Evolutionary conservation across 2,797 vertebrate genomes (phyloP), one percentile per base, ranked within the genome.

Genomic region (Cirrhinus mrigala): DNA sequence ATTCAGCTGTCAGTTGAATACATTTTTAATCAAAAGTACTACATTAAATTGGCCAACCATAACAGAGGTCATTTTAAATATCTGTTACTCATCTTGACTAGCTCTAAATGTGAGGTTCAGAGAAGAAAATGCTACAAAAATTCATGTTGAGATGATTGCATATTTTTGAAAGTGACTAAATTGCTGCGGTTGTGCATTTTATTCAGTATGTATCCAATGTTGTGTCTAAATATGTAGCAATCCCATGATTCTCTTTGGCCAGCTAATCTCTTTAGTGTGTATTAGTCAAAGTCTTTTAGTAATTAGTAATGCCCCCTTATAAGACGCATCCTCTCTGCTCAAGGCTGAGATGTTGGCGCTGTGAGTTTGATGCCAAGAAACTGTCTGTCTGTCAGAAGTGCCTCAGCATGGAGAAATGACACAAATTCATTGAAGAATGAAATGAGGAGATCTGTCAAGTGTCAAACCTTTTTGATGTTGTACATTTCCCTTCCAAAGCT

Each of bases 361-460:
- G 64, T 71, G 76, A 62, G 44, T 85, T 56, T 80, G 83, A 50
- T 50, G 68, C 27, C 44, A 70, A n/a, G 62, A 87, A 81, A 60
- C 54, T 37, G 27, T 82, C 48, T 85, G 74, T 69, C 70, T 27
- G 87, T 87, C 81, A 87, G 71, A 77, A 83, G 62, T 46, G 78
- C 80, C 64, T 54, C 24, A 71, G 85, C 54, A 60, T 74, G 68
- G 64, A 64, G 64, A 76, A 84, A 76, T 82, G 87, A 85, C 74
- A 86, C 73, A 85, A 69, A 75, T 27, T 83, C 50, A 54, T 79
- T 81, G 84, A 84, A 69, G 78, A 80, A 83, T 82, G 87, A 86
- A 89, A 89, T 88, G 79, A 82, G 82, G 79, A 86, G 74, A 88
- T 86, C 68, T 87, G 66, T 87, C 87, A 87, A 82, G 81, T 84